Conservation (phyloP, 1,140 invertebrate genomes). For the Drosophila jambulina region DNA sequence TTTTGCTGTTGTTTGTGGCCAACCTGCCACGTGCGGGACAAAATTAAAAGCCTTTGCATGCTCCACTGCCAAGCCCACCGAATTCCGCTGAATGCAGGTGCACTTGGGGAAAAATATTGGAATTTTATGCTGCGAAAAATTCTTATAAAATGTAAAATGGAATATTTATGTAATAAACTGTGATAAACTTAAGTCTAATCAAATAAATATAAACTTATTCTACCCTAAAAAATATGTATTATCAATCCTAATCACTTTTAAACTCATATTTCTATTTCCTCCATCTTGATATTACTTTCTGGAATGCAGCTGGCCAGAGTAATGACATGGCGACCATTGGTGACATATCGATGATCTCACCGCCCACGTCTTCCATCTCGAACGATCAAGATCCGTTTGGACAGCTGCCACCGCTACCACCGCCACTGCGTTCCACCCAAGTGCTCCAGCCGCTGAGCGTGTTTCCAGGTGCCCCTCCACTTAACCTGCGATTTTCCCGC, state of each 20-base stretch:
- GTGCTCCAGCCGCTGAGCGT: slow-evolving; percentile 85
- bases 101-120: neutral
- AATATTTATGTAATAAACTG: neutral
- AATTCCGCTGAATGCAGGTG: slow-evolving; percentile 21
- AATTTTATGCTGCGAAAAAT: neutral
- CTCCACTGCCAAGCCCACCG: slow-evolving; percentile 24
- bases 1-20: slow-evolving; percentile 30
- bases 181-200: neutral
- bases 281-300: neutral
- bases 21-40: slow-evolving; percentile 45
- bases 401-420: slow-evolving; percentile 85
- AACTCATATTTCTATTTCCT: neutral
- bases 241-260: neutral
- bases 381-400: slow-evolving; percentile 85
- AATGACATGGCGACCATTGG: slow-evolving; percentile 85
- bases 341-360: slow-evolving; percentile 85
- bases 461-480: slow-evolving; percentile 83
- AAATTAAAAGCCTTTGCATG: slow-evolving; percentile 58
- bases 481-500: slow-evolving; percentile 14
- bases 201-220: neutral
- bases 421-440: slow-evolving; percentile 85
- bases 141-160: neutral
- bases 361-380: slow-evolving; percentile 85
- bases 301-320: slow-evolving; percentile 78
- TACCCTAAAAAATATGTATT: neutral